Evolutionary conservation across 2,113 vertebrate species (phyloP).

Genomic region (Passer montanus): DNA sequence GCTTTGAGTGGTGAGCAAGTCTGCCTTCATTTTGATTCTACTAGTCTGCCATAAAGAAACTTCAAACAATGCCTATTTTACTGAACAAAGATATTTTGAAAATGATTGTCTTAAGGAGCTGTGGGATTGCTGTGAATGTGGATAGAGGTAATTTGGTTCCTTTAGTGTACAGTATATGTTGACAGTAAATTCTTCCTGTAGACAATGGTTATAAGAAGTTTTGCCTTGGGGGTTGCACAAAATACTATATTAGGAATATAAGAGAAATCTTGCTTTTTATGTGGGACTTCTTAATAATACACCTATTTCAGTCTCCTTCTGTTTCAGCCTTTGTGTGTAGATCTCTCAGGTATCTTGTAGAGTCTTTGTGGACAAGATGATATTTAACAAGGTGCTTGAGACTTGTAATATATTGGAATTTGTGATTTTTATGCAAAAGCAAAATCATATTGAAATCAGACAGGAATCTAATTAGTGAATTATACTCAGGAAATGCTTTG

Average conservation of each 20-base stretch:
- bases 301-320: neutral
- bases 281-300: neutral
- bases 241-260: neutral
- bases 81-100: neutral
- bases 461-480: neutral
- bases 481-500: neutral
- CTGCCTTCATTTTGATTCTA: neutral
- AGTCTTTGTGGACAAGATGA: neutral
- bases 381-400: neutral
- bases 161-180: neutral
- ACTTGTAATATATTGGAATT: neutral
- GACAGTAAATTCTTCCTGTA: conserved; percentile 15
- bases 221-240: neutral
- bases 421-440: neutral
- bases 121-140: neutral
- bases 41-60: neutral
- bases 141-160: neutral
- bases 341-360: neutral
- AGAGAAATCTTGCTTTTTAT: neutral
- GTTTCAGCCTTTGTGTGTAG: neutral
- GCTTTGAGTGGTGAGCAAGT: neutral
- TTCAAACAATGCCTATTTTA: neutral
- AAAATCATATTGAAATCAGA: neutral
- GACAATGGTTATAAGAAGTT: neutral
- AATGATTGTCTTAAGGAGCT: neutral